Evolutionary conservation across 2,888 invertebrate genomes (phyloP).

Genomic region (Margaritifera margaritifera): DNA sequence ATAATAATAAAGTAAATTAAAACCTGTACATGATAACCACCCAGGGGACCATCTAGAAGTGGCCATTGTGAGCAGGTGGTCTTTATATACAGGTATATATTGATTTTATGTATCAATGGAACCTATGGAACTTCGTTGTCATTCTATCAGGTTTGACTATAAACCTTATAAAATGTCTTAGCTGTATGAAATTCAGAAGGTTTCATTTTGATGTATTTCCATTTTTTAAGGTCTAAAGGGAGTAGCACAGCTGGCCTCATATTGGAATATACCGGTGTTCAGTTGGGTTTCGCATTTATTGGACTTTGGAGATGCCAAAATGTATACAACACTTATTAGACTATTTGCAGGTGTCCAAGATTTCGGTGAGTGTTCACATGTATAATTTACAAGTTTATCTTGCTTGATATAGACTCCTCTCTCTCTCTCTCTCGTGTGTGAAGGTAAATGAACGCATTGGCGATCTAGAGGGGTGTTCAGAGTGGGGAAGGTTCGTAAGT

Average conservation of each 20-base stretch:
- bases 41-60: no score
- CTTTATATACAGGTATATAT: no score
- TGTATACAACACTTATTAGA: constrained; percentile 60
- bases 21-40: no score
- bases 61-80: no score
- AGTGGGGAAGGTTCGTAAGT: not conserved
- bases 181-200: no score
- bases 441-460: constrained; percentile 2
- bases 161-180: no score
- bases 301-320: constrained; percentile 52
- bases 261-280: constrained; percentile 64
- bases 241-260: constrained; percentile 61
- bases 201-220: not conserved
- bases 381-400: not conserved
- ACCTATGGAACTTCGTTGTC: no score
- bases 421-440: not conserved
- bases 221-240: constrained; percentile 52
- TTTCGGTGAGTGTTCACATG: not conserved
- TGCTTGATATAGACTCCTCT: no score
- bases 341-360: constrained; percentile 41
- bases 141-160: no score
- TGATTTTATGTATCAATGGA: no score
- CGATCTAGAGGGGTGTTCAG: constrained; percentile 3
- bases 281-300: constrained; percentile 64
- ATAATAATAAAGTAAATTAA: no score